phyloP scores from a whole-genome alignment of 92 coral and sea anemone species.

The Epizoanthus rinbou region DNA sequence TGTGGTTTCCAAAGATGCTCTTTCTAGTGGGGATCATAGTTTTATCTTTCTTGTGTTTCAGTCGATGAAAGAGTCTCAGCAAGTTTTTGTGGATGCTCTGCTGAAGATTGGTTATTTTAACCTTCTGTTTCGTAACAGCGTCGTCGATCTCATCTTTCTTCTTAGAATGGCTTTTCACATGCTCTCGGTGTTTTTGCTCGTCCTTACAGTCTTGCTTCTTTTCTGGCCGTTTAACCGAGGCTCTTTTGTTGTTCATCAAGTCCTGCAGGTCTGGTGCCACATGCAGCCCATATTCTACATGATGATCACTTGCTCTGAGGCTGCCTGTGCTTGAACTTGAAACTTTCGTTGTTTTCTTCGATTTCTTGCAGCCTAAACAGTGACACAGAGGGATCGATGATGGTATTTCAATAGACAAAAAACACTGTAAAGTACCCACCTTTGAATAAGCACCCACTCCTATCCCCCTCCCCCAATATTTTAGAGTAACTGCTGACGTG shows the following conservation, averaged over 20 bases:
- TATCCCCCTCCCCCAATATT: too few relatives aligned
- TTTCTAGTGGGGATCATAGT: slow-evolving; percentile 18
- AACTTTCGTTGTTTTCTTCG: not conserved
- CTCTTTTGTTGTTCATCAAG: slow-evolving; percentile 9
- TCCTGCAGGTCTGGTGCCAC: slow-evolving; percentile 38
- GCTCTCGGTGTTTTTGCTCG: slow-evolving; percentile 8
- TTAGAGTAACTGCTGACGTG: too few relatives aligned
- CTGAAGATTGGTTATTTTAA: slow-evolving; percentile 68
- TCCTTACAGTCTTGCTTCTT: not conserved
- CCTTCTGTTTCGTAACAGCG: slow-evolving; percentile 55
- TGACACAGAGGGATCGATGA: not conserved
- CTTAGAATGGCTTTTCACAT: slow-evolving; percentile 22
- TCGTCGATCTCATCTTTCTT: slow-evolving; percentile 49
- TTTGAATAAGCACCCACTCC: too few relatives aligned
- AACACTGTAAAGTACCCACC: too few relatives aligned
- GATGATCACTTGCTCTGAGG: not conserved
- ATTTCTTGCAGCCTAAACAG: slow-evolving; percentile 4
- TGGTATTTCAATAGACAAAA: not conserved
- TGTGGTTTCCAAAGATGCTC: slow-evolving; percentile 33
- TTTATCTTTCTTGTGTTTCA: slow-evolving; percentile 35
- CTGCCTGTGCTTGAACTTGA: slow-evolving; percentile 14
- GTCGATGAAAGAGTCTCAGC: slow-evolving; percentile 73
- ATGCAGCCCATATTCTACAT: slow-evolving; percentile 26
- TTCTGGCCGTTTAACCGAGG: not conserved
- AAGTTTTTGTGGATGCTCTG: slow-evolving; percentile 78